These are phyloP conservation scores for Petroica traversi DNA, from an alignment of 2,113 vertebrate genomes.

Conservation along the genomic window DNA sequence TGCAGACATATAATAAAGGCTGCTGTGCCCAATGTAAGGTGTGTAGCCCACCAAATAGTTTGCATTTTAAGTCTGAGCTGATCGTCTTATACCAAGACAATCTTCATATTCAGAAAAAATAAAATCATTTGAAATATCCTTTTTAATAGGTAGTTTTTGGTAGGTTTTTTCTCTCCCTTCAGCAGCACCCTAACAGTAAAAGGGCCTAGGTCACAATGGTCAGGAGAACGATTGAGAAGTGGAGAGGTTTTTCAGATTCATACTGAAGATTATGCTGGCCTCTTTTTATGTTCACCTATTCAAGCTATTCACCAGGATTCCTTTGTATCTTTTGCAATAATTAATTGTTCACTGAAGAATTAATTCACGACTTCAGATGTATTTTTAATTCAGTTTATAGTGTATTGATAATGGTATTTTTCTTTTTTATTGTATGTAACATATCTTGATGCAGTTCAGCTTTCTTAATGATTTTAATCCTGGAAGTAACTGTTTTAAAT, in stretches of 20 bases:
- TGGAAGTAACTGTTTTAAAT: not conserved
- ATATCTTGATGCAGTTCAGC: not conserved
- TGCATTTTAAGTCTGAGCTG: not conserved
- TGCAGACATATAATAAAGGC: not conserved
- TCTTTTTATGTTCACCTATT: not conserved
- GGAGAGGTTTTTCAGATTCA: not conserved
- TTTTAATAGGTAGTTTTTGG: not conserved
- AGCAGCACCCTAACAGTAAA: not conserved
- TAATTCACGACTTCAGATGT: not conserved
- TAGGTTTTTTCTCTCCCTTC: not conserved
- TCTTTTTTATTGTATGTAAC: not conserved
- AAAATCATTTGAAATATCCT: not conserved
- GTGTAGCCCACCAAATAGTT: not conserved
- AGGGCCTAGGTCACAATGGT: not conserved
- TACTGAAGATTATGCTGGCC: not conserved
- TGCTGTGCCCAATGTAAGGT: not conserved
- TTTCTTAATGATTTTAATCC: not conserved
- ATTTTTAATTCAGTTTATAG: not conserved
- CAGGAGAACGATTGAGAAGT: not conserved
- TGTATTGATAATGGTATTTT: not conserved
- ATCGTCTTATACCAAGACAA: not conserved
- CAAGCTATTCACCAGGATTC: not conserved
- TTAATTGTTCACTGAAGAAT: not conserved
- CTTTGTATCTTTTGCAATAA: not conserved
- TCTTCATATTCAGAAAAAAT: not conserved